Evolutionary conservation across 2,888 invertebrate genomes (phyloP), one percentile per base, ranked within the genome.

Genomic region (Horisme vitalbata): DNA sequence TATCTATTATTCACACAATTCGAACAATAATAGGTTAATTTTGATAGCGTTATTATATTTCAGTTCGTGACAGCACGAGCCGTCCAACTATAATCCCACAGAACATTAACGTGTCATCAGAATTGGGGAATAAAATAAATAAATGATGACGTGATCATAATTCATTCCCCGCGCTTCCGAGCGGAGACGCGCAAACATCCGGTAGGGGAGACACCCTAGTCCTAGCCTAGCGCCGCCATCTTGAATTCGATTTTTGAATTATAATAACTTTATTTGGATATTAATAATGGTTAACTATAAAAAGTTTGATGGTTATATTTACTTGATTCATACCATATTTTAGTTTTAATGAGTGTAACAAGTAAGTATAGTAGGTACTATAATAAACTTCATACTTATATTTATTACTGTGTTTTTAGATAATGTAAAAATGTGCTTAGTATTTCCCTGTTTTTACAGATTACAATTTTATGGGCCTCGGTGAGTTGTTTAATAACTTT

Each of bases 171-270:
- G 63, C 66, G 74, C 74, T 84, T 87, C 87, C 83, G 83, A 75
- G 75, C 72, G 64, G 65, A 70, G 65, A 64, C 70, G 58, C 71
- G 57, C 60, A 62, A 55, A 65, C 65, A 71, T 79, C 80, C 80
- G 79, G 78, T 68, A 67, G 80, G 83, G 86, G 84, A 71, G 78
- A 53, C 77, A 79, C 85, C 84, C 86, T 74, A 75, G 65, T 57
- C 52, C 35, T 41, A 41, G 60, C 52, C 35, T 41, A 41, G 60
- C 61, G 71, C 62, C 77, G 84, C 85, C 84, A 85, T 85, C 72
- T 83, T 85, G 71, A 63, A 71, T 78, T 75, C 70, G 65, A 72
- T 74, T 75, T 79, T 76, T 61, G 64, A 65, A 69, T 71, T 67
- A 60, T 63, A 74, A 77, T 54, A 38, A 39, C 54, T 45, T 59